Evolutionary conservation across 2,797 vertebrate genomes (phyloP), one percentile per base, ranked within the genome.

Genomic region (Crax fasciolata): DNA sequence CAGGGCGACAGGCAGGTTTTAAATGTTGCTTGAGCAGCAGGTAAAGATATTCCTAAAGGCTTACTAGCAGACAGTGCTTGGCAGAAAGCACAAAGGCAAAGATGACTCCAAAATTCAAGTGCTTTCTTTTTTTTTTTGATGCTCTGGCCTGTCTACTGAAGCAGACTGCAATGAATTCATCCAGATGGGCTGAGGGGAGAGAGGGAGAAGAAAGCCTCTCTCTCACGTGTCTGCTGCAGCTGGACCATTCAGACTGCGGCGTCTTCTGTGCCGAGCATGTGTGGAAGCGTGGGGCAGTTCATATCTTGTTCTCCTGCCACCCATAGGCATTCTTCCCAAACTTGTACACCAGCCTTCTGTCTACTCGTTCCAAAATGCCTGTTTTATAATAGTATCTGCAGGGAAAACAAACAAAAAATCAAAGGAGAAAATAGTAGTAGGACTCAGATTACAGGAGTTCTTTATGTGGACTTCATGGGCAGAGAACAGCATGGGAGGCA

Each of bases 301-400:
- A 94, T 71, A 94, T 82, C 57, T 97, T 96, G 83, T 90, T 95
- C 87, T 97, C 95, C 68, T 97, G 96, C 98, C 98, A 97, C 20
- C 97, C 96, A 0, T 97, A 96, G 28, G 96, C 96, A 7, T 97
- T 97, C 93, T 96, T 98, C 71, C 98, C 97, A 94, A 98, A 98
- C 48, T 98, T 97, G 81, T 97, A 98, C 74, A 98, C 96, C 95
- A 98, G 86, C 73, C 97, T 97, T 83, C 97, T 94, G 94, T 98
- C 98, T 17, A 98, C 97, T 63, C 82, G 21, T 86, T 98, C 98
- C 94, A 98, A 73, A 96, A 98, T 98, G 30, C 97, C 97, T 0
- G 96, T 97, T 95, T 98, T 98, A 41, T 97, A 98, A 94, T 97
- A 98, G 86, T 97, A 98, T 83, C 97, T 98, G 97, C 13, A 88